A percentile compares a stretch with the other conserved stretches of the same genome.
phyloP scores from a whole-genome alignment of 2,888 invertebrate species.

The Dendrolimus pini region DNA sequence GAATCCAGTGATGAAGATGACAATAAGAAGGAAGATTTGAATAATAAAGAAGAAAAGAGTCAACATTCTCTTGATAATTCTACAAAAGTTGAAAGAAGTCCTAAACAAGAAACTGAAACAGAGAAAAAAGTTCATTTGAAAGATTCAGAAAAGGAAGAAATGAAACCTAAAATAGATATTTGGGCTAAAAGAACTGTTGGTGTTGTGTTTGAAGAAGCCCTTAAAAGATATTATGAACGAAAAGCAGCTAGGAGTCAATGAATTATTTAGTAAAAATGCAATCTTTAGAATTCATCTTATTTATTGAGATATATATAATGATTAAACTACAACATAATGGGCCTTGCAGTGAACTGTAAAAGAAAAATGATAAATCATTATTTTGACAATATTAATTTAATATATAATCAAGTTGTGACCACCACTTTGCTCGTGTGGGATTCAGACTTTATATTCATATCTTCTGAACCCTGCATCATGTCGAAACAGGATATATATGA shows the following conservation, averaged over 20 bases:
- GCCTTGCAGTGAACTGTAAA: constrained; percentile 76
- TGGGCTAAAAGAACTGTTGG: constrained; percentile 93
- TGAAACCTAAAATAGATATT: constrained; percentile 79
- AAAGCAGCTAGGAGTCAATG: constrained; percentile 73
- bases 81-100: constrained; percentile 19
- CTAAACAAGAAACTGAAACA: constrained; percentile 12
- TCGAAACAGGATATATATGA: too few relatives aligned
- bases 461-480: too few relatives aligned
- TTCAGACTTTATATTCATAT: too few relatives aligned
- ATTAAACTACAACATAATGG: constrained; percentile 58
- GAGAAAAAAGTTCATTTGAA: constrained; percentile 15
- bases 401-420: too few relatives aligned
- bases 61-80: constrained; percentile 12
- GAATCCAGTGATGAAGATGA: constrained; percentile 72
- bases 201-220: constrained; percentile 83
- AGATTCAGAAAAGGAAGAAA: constrained; percentile 16
- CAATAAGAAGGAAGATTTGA: constrained; percentile 15
- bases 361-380: not conserved
- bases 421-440: too few relatives aligned
- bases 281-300: not conserved
- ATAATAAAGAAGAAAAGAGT: constrained; percentile 13
- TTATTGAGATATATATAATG: not conserved
- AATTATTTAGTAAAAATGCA: not conserved
- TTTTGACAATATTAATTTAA: too few relatives aligned
- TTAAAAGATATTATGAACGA: constrained; percentile 85